Evolutionary conservation across 2,888 invertebrate species (phyloP).

Genomic region (Sinodicranocentrus sp.): DNA sequence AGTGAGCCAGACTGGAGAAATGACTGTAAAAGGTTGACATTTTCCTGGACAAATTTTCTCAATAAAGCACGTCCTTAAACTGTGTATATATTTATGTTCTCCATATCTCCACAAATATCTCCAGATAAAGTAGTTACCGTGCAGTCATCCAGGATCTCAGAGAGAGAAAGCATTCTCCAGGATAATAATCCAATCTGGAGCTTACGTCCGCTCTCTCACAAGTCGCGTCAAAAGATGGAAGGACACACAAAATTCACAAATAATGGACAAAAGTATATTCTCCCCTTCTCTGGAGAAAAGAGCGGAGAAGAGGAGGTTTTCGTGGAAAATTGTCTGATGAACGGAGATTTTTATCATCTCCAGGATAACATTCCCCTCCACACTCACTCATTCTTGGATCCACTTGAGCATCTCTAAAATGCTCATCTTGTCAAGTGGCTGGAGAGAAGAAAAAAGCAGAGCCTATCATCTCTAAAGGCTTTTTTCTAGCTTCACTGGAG

Average conservation of each 20-base stretch:
- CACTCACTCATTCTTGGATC: background rate
- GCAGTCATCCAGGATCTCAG: too few relatives aligned
- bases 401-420: background rate
- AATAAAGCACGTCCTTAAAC: too few relatives aligned
- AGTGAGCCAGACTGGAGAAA: too few relatives aligned
- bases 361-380: background rate
- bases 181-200: conserved; percentile 57
- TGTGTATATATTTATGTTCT: too few relatives aligned
- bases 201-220: conserved; percentile 8
- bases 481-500: background rate
- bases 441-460: too few relatives aligned
- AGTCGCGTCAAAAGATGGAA: conserved; percentile 54
- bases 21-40: too few relatives aligned
- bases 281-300: background rate
- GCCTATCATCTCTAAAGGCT: too few relatives aligned
- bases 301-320: background rate
- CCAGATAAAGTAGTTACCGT: too few relatives aligned
- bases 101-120: too few relatives aligned
- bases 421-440: conserved; percentile 1
- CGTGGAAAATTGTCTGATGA: background rate
- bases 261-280: conserved; percentile 60
- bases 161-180: too few relatives aligned
- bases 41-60: too few relatives aligned
- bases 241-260: conserved; percentile 62
- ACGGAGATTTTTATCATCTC: background rate